A percentile compares a stretch with the other conserved stretches of the same genome.
Evolutionary conservation across 2,888 invertebrate genomes (phyloP).

Genomic region (Charanyca ferruginea): DNA sequence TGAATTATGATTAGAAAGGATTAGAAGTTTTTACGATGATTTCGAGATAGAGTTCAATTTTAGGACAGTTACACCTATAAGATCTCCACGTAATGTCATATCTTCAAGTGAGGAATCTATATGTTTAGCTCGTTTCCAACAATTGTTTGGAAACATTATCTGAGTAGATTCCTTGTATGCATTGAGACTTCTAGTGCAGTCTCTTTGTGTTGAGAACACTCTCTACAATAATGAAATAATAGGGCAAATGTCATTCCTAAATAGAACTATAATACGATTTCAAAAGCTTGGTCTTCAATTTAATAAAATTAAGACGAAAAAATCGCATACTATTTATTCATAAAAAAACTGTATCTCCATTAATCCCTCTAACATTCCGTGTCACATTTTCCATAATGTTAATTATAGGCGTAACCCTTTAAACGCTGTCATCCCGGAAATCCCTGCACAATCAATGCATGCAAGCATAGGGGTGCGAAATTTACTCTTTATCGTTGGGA

Average conservation of each 20-base stretch:
- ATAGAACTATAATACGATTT: not conserved
- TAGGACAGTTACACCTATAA: not conserved
- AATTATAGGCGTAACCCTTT: conserved; percentile 57
- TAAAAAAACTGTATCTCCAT: not conserved
- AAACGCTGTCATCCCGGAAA: conserved; percentile 78
- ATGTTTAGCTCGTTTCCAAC: not conserved
- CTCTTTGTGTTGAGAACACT: not conserved
- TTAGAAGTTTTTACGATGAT: not conserved
- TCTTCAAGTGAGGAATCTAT: not conserved
- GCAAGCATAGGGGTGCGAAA: conserved; percentile 74
- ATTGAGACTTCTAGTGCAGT: not conserved
- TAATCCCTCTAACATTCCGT: conserved; percentile 1
- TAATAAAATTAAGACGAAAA: not conserved
- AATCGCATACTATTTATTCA: not conserved
- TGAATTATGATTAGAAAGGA: conserved; percentile 25
- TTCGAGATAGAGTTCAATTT: not conserved
- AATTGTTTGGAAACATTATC: not conserved
- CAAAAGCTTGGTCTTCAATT: not conserved
- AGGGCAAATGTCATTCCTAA: not conserved
- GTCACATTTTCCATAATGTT: conserved; percentile 14
- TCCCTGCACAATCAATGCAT: conserved; percentile 80
- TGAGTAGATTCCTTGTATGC: not conserved
- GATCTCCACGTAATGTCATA: not conserved
- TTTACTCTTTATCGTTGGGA: conserved; percentile 76
- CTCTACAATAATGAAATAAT: not conserved